Percentiles rank a stretch among this genome's conserved stretches.
Conservation (phyloP, 1,140 invertebrate species). For the Stegodyphus dumicola region DNA sequence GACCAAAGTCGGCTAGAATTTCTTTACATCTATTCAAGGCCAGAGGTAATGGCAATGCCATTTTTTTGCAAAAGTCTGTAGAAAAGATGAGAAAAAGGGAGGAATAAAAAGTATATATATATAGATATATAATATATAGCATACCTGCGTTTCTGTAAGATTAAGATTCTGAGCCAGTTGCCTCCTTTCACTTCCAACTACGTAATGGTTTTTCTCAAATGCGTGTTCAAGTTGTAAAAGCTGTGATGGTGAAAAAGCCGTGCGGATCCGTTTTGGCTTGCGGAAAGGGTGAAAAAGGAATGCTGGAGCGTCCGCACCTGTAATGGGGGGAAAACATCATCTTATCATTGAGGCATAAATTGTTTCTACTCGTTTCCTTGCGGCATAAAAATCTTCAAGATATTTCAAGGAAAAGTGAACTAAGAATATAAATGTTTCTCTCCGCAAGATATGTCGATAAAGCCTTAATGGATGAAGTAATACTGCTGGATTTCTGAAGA, state of each 20-base stretch:
- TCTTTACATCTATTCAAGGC: too few species aligned
- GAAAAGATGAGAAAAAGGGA: not conserved
- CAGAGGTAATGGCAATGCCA: too few species aligned
- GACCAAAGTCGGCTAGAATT: too few species aligned
- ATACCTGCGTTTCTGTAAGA: slow-evolving; percentile 96
- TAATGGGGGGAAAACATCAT: not conserved
- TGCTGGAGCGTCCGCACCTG: slow-evolving; percentile 68
- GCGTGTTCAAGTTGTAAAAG: slow-evolving; percentile 96
- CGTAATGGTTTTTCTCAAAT: slow-evolving; percentile 99
- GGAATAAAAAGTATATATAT: not conserved
- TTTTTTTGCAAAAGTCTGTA: not conserved
- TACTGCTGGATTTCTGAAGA: too few species aligned
- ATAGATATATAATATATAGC: slow-evolving; percentile 62
- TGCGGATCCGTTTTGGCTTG: slow-evolving; percentile 97
- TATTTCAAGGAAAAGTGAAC: too few species aligned
- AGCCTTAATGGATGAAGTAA: too few species aligned
- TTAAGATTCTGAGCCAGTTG: slow-evolving; percentile 92
- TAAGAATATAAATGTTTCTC: too few species aligned
- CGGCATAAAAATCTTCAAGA: too few species aligned
- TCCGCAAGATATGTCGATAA: too few species aligned
- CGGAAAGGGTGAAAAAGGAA: slow-evolving; percentile 95
- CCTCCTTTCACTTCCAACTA: slow-evolving; percentile 97
- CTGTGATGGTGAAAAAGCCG: slow-evolving; percentile 97
- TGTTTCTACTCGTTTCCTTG: too few species aligned
- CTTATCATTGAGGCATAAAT: too few species aligned